A percentile compares a stretch with the other conserved stretches of the same genome.
Conservation (phyloP, 2,113 vertebrate genomes). For the Isurus oxyrinchus region DNA sequence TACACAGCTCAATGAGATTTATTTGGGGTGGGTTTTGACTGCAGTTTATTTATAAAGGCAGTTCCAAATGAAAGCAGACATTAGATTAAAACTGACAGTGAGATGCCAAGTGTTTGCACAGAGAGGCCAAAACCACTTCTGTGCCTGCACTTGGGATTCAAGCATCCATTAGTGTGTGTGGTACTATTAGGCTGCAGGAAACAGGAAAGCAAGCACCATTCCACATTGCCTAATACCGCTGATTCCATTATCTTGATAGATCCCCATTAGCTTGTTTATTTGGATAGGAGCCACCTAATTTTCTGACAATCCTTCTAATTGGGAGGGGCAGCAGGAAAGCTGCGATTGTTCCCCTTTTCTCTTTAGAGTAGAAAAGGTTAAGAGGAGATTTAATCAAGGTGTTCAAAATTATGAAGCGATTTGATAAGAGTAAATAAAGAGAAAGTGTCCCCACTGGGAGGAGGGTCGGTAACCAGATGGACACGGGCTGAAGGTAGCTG, state of each 20-base stretch:
- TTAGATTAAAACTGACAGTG: not conserved
- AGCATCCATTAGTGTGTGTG: not conserved
- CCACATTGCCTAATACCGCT: not conserved
- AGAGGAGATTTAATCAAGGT: not conserved
- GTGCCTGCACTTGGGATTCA: slow-evolving; percentile 4
- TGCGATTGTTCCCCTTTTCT: not conserved
- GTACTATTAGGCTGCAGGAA: not conserved
- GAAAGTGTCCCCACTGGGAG: not conserved
- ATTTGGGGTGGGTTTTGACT: not conserved
- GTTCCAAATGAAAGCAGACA: not conserved
- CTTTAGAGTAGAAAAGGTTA: not conserved
- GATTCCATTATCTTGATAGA: not conserved
- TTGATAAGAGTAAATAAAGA: not conserved
- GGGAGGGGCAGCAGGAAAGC: not conserved
- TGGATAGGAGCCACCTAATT: not conserved
- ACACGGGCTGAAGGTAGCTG: no score
- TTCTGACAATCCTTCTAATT: not conserved
- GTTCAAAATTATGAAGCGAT: not conserved
- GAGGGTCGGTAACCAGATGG: not conserved
- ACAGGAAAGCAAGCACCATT: not conserved
- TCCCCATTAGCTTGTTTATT: not conserved
- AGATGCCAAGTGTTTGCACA: not conserved
- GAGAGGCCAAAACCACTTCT: not conserved
- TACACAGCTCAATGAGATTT: not conserved
- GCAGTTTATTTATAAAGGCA: not conserved